Evolutionary conservation across 1,140 invertebrate genomes (phyloP).

Genomic region (Diabrotica virgifera): DNA sequence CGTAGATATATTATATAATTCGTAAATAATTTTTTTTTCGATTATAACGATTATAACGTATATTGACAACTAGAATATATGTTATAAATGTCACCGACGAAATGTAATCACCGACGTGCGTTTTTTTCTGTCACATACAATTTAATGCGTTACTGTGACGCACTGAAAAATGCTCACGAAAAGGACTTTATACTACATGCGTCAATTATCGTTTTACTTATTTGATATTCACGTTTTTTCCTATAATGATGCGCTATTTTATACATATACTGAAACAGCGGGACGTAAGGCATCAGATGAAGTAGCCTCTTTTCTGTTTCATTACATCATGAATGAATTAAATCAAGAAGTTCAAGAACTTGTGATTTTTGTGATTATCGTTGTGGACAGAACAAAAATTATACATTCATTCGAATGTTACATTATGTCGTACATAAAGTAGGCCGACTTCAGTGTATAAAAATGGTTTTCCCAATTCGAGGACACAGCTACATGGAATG

Average conservation of each 20-base stretch:
- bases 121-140: no score
- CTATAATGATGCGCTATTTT: slow-evolving; percentile 13
- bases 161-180: no score
- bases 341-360: slow-evolving; percentile 24
- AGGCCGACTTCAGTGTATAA: slow-evolving; percentile 25
- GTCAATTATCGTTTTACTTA: slow-evolving; percentile 18
- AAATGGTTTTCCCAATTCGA: slow-evolving; percentile 27
- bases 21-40: no score
- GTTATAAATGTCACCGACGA: no score
- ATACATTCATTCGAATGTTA: slow-evolving; percentile 18
- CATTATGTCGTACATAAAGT: slow-evolving; percentile 28
- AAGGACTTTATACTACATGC: slow-evolving; percentile 32
- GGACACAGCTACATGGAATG: slow-evolving; percentile 34
- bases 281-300: slow-evolving; percentile 31
- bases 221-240: slow-evolving; percentile 32
- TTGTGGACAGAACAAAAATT: slow-evolving; percentile 7
- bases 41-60: no score
- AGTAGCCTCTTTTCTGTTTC: slow-evolving; percentile 29
- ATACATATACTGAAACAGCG: slow-evolving; percentile 25
- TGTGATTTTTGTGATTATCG: slow-evolving; percentile 33
- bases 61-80: no score
- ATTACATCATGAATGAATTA: slow-evolving; percentile 26
- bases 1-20: no score
- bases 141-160: no score
- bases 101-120: no score